Conservation (phyloP, 2,113 vertebrate genomes). For the Nothocercus nigrocapillus region DNA sequence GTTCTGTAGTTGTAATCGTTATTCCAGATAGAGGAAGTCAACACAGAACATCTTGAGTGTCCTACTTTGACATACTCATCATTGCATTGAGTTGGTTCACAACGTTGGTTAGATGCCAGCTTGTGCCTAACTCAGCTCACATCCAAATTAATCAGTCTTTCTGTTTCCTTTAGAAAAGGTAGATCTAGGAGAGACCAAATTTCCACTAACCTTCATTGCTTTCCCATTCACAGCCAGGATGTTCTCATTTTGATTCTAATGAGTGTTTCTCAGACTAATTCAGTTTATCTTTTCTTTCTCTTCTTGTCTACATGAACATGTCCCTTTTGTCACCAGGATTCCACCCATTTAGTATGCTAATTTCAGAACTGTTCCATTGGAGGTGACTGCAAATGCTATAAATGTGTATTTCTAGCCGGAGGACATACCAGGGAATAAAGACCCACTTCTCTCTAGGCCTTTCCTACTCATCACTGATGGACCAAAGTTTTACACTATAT, state of each 20-base stretch:
- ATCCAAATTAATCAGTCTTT: not conserved
- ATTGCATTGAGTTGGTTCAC: not conserved
- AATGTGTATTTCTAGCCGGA: not conserved
- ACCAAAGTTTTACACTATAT: not conserved
- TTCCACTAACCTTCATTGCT: not conserved
- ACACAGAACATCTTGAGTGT: not conserved
- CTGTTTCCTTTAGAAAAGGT: not conserved
- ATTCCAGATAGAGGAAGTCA: not conserved
- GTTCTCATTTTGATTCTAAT: not conserved
- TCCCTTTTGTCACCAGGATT: not conserved
- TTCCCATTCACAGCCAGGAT: not conserved
- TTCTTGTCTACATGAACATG: not conserved
- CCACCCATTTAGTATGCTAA: not conserved
- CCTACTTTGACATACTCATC: not conserved
- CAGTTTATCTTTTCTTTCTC: not conserved
- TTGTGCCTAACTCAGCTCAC: not conserved
- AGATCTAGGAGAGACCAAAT: not conserved
- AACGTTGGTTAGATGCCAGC: not conserved
- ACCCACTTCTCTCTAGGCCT: not conserved
- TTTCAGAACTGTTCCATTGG: not conserved
- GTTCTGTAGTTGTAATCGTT: not conserved
- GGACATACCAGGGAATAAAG: not conserved
- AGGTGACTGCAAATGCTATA: not conserved
- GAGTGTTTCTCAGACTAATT: not conserved
- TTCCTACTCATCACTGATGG: not conserved